phyloP scores from a whole-genome alignment of 2,797 vertebrate species.

The Microtus californicus region DNA sequence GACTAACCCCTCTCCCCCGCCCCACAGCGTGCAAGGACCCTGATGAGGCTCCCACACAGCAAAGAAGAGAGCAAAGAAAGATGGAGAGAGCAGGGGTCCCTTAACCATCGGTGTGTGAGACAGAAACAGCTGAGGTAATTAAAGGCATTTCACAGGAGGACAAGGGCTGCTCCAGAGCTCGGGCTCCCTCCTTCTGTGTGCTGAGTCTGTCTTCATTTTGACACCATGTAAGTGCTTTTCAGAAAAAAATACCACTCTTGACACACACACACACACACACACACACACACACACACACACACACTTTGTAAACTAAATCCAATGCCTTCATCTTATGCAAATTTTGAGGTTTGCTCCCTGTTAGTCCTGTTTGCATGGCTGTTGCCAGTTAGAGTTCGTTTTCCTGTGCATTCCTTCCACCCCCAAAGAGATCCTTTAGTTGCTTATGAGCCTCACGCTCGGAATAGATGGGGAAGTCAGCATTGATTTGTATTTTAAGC shows the following conservation, averaged over 20 bases:
- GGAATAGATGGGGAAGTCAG: constrained; percentile 59
- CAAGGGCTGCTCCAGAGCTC: neutral
- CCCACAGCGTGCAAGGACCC: neutral
- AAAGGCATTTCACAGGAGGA: neutral
- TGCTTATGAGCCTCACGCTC: constrained; percentile 44
- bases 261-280: too few species aligned
- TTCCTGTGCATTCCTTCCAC: constrained; percentile 63
- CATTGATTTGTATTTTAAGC: constrained; percentile 55
- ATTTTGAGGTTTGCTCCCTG: constrained; percentile 68
- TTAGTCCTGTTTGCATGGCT: neutral
- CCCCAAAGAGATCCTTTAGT: constrained; percentile 46
- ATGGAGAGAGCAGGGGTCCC: neutral
- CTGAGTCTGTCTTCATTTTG: constrained; percentile 13
- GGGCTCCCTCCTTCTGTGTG: neutral
- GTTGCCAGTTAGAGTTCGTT: constrained; percentile 49
- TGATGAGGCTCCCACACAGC: neutral
- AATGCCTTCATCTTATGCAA: constrained; percentile 47
- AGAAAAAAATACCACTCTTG: neutral
- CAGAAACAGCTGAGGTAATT: neutral
- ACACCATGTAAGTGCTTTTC: neutral
- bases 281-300: too few species aligned
- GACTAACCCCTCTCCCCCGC: constrained; percentile 48
- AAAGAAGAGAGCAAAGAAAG: neutral
- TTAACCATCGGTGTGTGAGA: neutral
- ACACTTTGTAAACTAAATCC: constrained; percentile 38